phyloP scores from a whole-genome alignment of 2,113 vertebrate species.

The Coryphaenoides rupestris region DNA sequence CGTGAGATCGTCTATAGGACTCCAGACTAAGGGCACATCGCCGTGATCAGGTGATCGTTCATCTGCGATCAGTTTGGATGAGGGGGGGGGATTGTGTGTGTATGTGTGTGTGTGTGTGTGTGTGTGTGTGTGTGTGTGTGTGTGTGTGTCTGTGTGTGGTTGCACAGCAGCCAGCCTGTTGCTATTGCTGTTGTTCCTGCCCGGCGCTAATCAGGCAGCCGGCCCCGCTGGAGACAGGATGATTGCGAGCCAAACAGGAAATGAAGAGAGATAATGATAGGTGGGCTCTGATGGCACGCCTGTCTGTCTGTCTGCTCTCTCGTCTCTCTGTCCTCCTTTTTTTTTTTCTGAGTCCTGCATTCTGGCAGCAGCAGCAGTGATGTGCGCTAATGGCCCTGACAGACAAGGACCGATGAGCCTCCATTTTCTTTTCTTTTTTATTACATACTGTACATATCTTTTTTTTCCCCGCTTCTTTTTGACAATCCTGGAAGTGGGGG shows the following conservation, averaged over 20 bases:
- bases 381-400: conserved; percentile 56
- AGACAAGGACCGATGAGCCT: conserved; percentile 47
- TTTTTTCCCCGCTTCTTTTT: too few relatives aligned
- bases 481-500: too few relatives aligned
- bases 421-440: not conserved
- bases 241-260: conserved; percentile 69
- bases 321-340: not conserved
- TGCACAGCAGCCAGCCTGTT: conserved; percentile 39
- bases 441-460: too few relatives aligned
- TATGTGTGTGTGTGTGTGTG: too few relatives aligned
- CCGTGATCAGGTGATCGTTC: conserved; percentile 25
- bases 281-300: conserved; percentile 49
- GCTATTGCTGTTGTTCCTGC: conserved; percentile 57
- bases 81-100: too few relatives aligned
- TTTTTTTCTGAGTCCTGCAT: conserved; percentile 29
- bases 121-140: conserved; percentile 12
- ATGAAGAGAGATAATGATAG: conserved; percentile 69
- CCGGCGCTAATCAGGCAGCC: conserved; percentile 58
- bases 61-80: conserved; percentile 58
- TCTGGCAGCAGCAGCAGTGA: conserved; percentile 42
- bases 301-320: too few relatives aligned
- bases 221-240: conserved; percentile 51
- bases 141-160: conserved; percentile 38
- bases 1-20: too few relatives aligned
- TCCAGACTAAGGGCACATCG: too few relatives aligned